phyloP scores from a whole-genome alignment of 2,888 invertebrate species.

The Deilephila elpenor region DNA sequence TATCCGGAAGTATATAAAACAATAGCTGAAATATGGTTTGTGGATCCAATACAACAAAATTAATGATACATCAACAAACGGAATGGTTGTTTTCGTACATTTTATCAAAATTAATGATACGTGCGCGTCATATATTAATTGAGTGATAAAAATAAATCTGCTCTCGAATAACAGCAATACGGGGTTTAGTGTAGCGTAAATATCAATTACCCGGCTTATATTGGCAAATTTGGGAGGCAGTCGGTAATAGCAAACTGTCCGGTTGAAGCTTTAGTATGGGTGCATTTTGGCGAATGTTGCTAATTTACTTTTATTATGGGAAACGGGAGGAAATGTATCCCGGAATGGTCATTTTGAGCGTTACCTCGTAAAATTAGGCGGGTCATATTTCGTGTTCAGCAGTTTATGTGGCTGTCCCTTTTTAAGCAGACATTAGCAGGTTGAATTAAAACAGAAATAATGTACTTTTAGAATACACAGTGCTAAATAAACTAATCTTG shows the following conservation, averaged over 20 bases:
- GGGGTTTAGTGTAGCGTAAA: conserved; percentile 75
- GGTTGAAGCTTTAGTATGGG: conserved; percentile 51
- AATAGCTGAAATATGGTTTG: neutral
- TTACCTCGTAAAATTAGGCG: conserved; percentile 59
- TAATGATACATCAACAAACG: conserved; percentile 13
- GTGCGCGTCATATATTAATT: conserved; percentile 52
- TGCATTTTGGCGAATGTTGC: conserved; percentile 72
- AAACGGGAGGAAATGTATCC: conserved; percentile 60
- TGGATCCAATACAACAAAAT: neutral
- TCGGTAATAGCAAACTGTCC: conserved; percentile 59
- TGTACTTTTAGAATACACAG: neutral
- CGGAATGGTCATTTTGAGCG: conserved; percentile 58
- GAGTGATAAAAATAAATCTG: conserved; percentile 62
- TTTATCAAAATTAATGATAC: conserved; percentile 28
- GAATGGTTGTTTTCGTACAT: conserved; percentile 9
- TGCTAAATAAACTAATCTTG: neutral
- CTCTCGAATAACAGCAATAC: conserved; percentile 52
- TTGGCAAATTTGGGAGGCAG: conserved; percentile 67
- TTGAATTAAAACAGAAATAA: neutral
- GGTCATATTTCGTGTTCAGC: conserved; percentile 46
- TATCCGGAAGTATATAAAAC: neutral
- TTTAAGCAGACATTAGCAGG: neutral
- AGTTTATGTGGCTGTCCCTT: neutral
- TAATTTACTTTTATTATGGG: conserved; percentile 78
- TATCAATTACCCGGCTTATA: conserved; percentile 76